Evolutionary conservation across 2,888 invertebrate species (phyloP), one percentile per base, ranked within the genome.

Genomic region (Arctia plantaginis): DNA sequence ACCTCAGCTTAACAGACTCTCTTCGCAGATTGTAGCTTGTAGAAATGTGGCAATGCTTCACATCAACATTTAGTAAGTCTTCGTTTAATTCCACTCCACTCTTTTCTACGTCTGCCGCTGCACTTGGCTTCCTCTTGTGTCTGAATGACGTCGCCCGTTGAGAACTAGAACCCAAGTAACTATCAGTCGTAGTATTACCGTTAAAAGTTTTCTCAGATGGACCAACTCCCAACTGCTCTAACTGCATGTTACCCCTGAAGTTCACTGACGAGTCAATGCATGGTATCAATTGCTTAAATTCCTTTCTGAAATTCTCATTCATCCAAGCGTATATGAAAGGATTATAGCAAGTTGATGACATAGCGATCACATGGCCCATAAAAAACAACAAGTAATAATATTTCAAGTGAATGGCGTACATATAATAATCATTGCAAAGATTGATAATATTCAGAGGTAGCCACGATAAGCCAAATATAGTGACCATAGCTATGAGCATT

Each of bases 401-500:
- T 69, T 97, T 97, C 97, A 98, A 97, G 79, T 97, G 96, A 76
- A 97, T 97, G 35, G 97, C 97, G 76, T 97, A 96, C 67, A 96
- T 96, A 90, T 98, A 97, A 86, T 98, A 98, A 89, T 98, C 98
- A 88, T 97, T 97, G 86, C 98, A 96, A 55, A 99, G 97, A 90
- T 99, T 99, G 83, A 99, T 97, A 71, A 98, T 94, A 90, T 99
- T 99, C 76, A 99, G 95, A 83, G 99, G 99, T 73, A 99, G 93
- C 99, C 99, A 99, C 51, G 99, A 99, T n/a, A 98, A 95, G 0
- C 99, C 98, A 90, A 99, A 99, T 72, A 99, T 98, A 20, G 98
- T 97, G 18, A 98, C 99, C 99, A 99, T 99, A 2, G 99, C 98
- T 77, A 99, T 99, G 77, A 99, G 95, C 99, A 99, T 99, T 82